A percentile compares a stretch with the other conserved stretches of the same genome.
Evolutionary conservation across 2,113 vertebrate genomes (phyloP).

Genomic region (Cacatua alba): DNA sequence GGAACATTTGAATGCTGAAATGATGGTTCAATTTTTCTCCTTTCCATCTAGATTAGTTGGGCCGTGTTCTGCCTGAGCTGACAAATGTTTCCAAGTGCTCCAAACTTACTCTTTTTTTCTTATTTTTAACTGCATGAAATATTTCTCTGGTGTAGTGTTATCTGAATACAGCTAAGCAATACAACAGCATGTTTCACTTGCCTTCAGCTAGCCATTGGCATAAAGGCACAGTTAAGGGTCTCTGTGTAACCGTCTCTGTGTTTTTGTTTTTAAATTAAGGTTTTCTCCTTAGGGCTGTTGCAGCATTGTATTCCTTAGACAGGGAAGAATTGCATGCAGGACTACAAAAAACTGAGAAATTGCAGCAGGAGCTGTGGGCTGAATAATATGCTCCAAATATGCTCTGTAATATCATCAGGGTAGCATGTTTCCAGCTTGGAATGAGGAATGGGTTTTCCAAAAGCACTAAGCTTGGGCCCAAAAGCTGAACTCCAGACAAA

Average conservation of each 20-base stretch:
- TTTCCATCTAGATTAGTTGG: neutral
- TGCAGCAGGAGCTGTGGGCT: neutral
- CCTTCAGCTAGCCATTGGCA: neutral
- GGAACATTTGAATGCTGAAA: neutral
- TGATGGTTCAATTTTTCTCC: neutral
- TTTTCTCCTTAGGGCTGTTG: slow-evolving; percentile 11
- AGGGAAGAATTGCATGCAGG: neutral
- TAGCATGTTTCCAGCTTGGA: neutral
- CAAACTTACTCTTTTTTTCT: neutral
- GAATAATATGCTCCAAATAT: neutral
- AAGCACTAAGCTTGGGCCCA: neutral
- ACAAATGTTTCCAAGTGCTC: neutral
- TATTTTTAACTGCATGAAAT: neutral
- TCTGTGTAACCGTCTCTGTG: neutral
- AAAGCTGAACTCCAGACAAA: neutral
- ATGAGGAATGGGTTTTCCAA: neutral
- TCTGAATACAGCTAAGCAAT: neutral
- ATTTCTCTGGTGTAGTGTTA: neutral
- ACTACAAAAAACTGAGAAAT: neutral
- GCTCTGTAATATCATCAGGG: neutral
- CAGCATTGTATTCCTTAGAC: neutral
- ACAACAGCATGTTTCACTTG: neutral
- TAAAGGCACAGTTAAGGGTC: neutral
- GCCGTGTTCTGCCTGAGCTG: neutral
- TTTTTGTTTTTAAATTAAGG: slow-evolving; percentile 33